Base-by-base conservation (phyloP, 2,888 invertebrate species). In the Rotaria sp. region DNA sequence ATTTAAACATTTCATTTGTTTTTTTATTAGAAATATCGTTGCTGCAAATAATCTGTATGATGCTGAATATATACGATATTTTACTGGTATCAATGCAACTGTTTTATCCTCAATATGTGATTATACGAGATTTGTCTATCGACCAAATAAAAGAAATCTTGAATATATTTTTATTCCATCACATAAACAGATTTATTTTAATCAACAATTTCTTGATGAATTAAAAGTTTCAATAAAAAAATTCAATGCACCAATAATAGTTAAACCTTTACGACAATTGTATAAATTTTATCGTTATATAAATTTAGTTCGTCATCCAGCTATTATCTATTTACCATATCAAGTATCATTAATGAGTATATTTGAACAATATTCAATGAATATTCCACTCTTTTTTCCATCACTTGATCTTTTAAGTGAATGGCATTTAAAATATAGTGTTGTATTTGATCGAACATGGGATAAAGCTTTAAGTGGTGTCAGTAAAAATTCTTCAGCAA, bases 341-440 rank as follows among this genome's bases (percentile, higher is more conserved):
- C 87, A 87, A 59, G 87, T 87, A 38, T 87, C 87, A 38, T 85
- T 84, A 45, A 87, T 87, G 86, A 87, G 87, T 84, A 85, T 88
- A 35, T 87, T 87, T 52, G 88, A 88, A 67, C 87, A 87, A 84
- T 88, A 88, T 86, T 84, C 86, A 18, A 87, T 86, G 85, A 87
- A 87, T 55, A 88, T 88, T 41, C 88, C 88, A 18, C 48, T 88
- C 35, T 88, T 88, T 84, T 85, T 86, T 24, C 88, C 88, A 38
- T 87, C 88, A 0, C 80, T 87, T 30, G 87, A 87, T 5, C 87
- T 88, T 21, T 84, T 88, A 24, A 84, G 85, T 84, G 11, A 85
- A 21, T 85, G 84, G 74, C 85, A 86, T 35, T 48, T 84, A 21
- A 84, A 67, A 48, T 85, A 55, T 21, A 18, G n/a, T 84, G 11